phyloP scores from a whole-genome alignment of 2,113 vertebrate genomes.

The Pterocles burchelli region DNA sequence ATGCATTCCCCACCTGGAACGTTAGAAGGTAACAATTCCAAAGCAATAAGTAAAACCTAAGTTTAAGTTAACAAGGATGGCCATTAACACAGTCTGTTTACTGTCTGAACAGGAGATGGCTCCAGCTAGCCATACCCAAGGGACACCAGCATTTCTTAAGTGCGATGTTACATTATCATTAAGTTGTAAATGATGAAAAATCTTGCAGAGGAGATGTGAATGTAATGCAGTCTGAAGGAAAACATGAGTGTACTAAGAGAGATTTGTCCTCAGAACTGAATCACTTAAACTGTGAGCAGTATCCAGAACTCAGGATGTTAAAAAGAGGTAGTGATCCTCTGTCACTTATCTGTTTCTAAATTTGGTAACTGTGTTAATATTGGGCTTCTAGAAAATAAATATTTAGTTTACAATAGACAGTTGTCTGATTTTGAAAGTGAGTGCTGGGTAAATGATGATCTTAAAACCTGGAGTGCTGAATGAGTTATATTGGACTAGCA shows the following conservation, averaged over 20 bases:
- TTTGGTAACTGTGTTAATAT: neutral
- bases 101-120: constrained; percentile 66
- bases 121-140: constrained; percentile 57
- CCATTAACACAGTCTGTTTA: constrained; percentile 9
- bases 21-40: neutral
- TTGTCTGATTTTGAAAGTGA: neutral
- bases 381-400: neutral
- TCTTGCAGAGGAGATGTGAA: neutral
- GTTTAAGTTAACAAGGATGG: neutral
- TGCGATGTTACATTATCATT: neutral
- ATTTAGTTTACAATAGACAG: neutral
- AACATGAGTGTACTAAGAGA: neutral
- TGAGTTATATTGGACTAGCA: neutral
- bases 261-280: neutral
- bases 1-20: neutral
- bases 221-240: neutral
- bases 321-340: neutral
- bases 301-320: neutral
- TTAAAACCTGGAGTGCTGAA: neutral
- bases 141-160: neutral
- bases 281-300: neutral
- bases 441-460: neutral
- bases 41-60: neutral
- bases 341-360: neutral
- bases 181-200: neutral